These are phyloP conservation scores for Labia minor DNA, from an alignment of 2,888 invertebrate genomes.

Conservation along the genomic window DNA sequence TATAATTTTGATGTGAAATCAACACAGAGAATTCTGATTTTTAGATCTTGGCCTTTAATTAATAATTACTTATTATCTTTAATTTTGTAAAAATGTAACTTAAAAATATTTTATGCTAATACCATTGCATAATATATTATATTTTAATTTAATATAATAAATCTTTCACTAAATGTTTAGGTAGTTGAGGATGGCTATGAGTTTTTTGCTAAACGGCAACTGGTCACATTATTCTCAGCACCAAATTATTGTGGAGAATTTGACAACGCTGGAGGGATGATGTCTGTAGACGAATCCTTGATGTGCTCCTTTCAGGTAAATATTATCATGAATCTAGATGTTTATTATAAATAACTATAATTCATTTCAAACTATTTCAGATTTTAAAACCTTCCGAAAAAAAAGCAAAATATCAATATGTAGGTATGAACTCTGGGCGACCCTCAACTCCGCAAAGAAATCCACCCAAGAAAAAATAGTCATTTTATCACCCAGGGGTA, in stretches of 20 bases:
- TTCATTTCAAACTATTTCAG: constrained; percentile 41
- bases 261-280: constrained; percentile 99
- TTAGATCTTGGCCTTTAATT: no score
- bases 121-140: no score
- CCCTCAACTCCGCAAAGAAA: constrained; percentile 76
- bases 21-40: no score
- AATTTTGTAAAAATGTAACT: no score
- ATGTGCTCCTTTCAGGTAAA: constrained; percentile 98
- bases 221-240: constrained; percentile 97
- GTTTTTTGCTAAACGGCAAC: constrained; percentile 95
- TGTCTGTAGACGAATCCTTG: constrained; percentile 96
- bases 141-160: no score
- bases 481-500: neutral
- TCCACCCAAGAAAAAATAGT: constrained; percentile 52
- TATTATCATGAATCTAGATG: no score
- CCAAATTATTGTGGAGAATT: constrained; percentile 98
- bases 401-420: constrained; percentile 98
- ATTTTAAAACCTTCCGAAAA: constrained; percentile 99
- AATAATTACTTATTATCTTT: no score
- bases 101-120: no score
- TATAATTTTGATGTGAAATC: no score
- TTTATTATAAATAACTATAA: neutral
- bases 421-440: constrained; percentile 75
- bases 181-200: constrained; percentile 99
- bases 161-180: constrained; percentile 39